Base-by-base conservation (phyloP, 2,888 invertebrate genomes). In the Heliconius ethilla region DNA sequence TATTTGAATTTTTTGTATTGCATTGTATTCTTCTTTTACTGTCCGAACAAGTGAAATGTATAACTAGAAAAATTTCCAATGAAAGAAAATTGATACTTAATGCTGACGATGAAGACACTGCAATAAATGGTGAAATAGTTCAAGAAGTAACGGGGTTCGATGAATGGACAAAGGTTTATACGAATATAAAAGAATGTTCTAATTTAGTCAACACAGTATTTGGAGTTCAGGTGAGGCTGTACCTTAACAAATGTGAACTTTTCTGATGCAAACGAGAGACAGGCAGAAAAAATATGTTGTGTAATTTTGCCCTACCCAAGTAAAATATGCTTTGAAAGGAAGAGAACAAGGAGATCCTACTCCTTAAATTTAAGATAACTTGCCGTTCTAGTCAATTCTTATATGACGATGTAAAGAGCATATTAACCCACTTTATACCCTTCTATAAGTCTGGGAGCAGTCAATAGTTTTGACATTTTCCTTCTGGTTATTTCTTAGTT, bases 161-260 rank as follows among this genome's bases (percentile, higher is more conserved):
- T 29, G 51, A 78, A 33, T 78, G 22, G 63, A 62, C 65, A 40
- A 9, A n/a, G 37, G 29, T 75, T 70, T 79, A 79, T 45, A 67
- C 10, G 15, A 62, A 75, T 70, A 72, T 79, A 25, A 77, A 75
- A 37, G 25, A 75, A 62, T 79, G 75, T 10, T 72, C 75, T 4
- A 62, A 72, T 51, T 59, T 72, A 59, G 27, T 79, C 15, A 79
- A 79, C 45, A 67, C 55, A 15, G 51, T 79, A 51, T 79, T 77
- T 25, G 79, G 77, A 45, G n/a, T 78, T 18, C 75, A 78, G 59
- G 75, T 76, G 33, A 29, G 51, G 3, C 59, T 59, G n/a, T 59
- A n/a, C n/a, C 10, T n/a, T 59, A 22, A n/a, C 59, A 59, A 9
- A 59, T 59, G 10, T n/a, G 10, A n/a, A 59, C 59, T 55, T 9